These are phyloP conservation scores for Allobates femoralis DNA, from an alignment of 2,797 vertebrate species.

Conservation along the genomic window DNA sequence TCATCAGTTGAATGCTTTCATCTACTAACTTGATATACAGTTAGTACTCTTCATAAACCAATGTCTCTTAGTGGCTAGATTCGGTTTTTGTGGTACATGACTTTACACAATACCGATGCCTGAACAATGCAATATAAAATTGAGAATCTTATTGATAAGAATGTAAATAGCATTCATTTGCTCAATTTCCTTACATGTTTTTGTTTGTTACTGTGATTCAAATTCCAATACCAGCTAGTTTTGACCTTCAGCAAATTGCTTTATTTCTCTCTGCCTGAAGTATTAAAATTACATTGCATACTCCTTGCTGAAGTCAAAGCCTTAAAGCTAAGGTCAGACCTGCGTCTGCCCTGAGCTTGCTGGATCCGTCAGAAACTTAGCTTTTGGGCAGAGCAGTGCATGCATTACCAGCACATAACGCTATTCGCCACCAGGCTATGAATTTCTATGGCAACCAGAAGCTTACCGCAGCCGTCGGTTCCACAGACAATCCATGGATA, in stretches of 20 bases:
- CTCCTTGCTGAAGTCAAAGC: constrained; percentile 15
- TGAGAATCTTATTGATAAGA: constrained; percentile 14
- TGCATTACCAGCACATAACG: too few relatives aligned
- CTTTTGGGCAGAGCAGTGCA: too few relatives aligned
- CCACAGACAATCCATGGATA: too few relatives aligned
- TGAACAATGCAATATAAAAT: constrained; percentile 24
- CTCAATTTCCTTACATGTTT: constrained; percentile 17
- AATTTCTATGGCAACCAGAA: too few relatives aligned
- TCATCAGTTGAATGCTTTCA: not conserved
- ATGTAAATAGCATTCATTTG: constrained; percentile 19
- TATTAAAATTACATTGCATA: constrained; percentile 22
- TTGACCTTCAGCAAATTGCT: constrained; percentile 36
- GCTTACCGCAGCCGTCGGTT: too few relatives aligned
- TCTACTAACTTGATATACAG: not conserved
- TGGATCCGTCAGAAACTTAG: too few relatives aligned
- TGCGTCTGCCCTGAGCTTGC: too few relatives aligned
- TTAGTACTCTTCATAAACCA: not conserved
- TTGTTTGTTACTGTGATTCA: not conserved
- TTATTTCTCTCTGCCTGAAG: constrained; percentile 45
- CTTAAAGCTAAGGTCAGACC: too few relatives aligned
- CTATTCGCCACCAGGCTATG: too few relatives aligned
- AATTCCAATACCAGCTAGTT: constrained; percentile 29
- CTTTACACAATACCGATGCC: not conserved
- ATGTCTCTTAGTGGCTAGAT: not conserved
- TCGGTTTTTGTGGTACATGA: not conserved